These are phyloP conservation scores for Macropus fuliginosus DNA, from an alignment of 2,797 vertebrate genomes.

Conservation along the genomic window DNA sequence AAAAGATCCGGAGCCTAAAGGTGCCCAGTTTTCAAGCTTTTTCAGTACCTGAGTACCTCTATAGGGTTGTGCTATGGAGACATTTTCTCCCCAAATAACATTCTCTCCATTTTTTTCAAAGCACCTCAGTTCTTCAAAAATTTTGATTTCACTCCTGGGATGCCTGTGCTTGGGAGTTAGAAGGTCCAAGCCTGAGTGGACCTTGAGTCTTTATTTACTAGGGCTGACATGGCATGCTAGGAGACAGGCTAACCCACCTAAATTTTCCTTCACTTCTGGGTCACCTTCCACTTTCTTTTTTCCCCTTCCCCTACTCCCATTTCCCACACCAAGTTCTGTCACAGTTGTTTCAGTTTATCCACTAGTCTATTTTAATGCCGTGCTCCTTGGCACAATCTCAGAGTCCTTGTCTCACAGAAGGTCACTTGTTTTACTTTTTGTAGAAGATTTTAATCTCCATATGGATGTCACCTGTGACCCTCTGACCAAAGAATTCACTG, in stretches of 20 bases:
- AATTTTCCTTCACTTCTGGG: slow-evolving; percentile 64
- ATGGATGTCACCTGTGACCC: slow-evolving; percentile 78
- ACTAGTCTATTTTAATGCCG: slow-evolving; percentile 68
- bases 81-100: neutral
- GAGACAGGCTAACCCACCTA: slow-evolving; percentile 1
- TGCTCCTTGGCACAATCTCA: slow-evolving; percentile 56
- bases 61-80: neutral
- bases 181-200: neutral
- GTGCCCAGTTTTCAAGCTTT: neutral
- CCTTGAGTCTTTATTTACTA: slow-evolving; percentile 32
- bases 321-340: slow-evolving; percentile 70
- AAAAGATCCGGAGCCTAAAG: slow-evolving; percentile 7
- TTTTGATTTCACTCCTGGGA: neutral
- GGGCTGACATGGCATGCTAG: accelerated
- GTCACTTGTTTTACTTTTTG: slow-evolving; percentile 80
- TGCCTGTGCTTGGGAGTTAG: neutral
- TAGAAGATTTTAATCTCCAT: slow-evolving; percentile 80
- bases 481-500: slow-evolving; percentile 72
- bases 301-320: neutral
- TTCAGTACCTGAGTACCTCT: neutral
- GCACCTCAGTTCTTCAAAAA: neutral
- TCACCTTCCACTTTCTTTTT: slow-evolving; percentile 51
- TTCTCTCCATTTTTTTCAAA: neutral
- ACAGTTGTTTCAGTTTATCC: slow-evolving; percentile 80
- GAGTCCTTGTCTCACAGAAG: slow-evolving; percentile 77